phyloP scores from a whole-genome alignment of 2,113 vertebrate genomes.

The Grantiella picta region DNA sequence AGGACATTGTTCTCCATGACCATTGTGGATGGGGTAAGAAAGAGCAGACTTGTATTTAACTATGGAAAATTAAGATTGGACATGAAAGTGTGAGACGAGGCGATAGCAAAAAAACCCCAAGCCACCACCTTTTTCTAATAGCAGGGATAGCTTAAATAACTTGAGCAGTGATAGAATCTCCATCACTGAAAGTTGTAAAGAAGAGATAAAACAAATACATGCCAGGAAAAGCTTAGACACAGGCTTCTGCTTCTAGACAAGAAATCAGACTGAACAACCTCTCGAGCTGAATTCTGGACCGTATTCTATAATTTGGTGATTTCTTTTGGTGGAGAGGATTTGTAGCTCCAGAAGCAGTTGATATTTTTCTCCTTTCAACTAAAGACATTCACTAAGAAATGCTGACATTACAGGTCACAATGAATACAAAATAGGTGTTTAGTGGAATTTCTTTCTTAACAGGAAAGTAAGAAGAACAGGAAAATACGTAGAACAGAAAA shows the following conservation, averaged over 20 bases:
- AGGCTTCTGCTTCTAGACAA: not conserved
- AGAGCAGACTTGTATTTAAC: not conserved
- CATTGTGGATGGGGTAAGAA: not conserved
- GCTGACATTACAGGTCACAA: not conserved
- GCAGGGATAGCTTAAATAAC: not conserved
- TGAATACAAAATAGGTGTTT: not conserved
- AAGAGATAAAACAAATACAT: not conserved
- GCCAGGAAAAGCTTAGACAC: not conserved
- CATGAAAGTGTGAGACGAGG: not conserved
- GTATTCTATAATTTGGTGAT: not conserved
- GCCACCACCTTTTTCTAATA: not conserved
- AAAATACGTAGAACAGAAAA: not conserved
- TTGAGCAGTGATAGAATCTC: not conserved
- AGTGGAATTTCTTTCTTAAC: not conserved
- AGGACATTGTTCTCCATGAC: accelerated
- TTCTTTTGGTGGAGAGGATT: not conserved
- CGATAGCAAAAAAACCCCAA: not conserved
- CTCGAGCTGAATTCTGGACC: not conserved
- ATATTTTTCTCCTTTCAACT: not conserved
- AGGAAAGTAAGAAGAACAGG: not conserved
- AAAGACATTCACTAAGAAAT: not conserved
- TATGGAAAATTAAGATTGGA: not conserved
- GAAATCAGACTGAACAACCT: not conserved
- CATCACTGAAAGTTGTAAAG: not conserved
- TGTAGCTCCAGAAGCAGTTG: not conserved